phyloP scores from a whole-genome alignment of 92 coral and sea anemone genomes.

The Epizoanthus illoricatus region DNA sequence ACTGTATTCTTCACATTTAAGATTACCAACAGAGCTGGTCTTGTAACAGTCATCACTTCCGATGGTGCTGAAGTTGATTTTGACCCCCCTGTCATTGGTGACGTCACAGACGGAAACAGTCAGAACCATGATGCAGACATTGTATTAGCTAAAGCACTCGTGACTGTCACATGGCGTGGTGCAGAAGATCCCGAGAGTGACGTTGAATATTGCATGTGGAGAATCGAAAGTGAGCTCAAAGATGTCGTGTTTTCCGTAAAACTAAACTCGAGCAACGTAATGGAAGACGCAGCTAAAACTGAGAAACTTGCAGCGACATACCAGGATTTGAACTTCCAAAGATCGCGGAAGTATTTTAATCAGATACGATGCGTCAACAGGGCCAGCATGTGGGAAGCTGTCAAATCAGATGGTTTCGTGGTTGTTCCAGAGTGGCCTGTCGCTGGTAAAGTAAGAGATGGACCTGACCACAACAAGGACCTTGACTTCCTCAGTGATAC shows the following conservation, averaged over 20 bases:
- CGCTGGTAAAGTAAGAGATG: conserved; percentile 64
- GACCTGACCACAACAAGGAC: conserved; percentile 42
- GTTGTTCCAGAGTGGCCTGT: conserved; percentile 76
- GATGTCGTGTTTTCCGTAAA: conserved; percentile 25
- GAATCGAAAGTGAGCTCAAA: conserved; percentile 47
- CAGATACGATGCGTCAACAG: conserved; percentile 68
- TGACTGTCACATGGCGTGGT: conserved; percentile 77
- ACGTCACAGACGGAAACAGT: conserved; percentile 70
- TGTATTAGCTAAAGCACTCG: conserved; percentile 58
- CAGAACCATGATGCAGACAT: conserved; percentile 57
- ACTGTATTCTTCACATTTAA: conserved; percentile 62
- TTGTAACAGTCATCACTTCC: conserved; percentile 57
- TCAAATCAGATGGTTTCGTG: conserved; percentile 81
- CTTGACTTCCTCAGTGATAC: conserved; percentile 64
- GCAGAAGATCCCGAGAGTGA: conserved; percentile 77
- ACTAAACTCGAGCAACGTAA: conserved; percentile 25
- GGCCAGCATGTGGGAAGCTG: conserved; percentile 47
- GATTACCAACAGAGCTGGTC: conserved; percentile 79
- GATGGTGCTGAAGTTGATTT: conserved; percentile 75
- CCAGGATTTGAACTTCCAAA: conserved; percentile 33
- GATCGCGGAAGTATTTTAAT: conserved; percentile 52
- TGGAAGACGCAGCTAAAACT: conserved; percentile 33
- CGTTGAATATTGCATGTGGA: conserved; percentile 62
- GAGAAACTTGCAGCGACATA: conserved; percentile 47
- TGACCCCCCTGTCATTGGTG: conserved; percentile 73